These are phyloP conservation scores for Falcaria lacertinaria DNA, from an alignment of 2,888 invertebrate species.

Conservation along the genomic window DNA sequence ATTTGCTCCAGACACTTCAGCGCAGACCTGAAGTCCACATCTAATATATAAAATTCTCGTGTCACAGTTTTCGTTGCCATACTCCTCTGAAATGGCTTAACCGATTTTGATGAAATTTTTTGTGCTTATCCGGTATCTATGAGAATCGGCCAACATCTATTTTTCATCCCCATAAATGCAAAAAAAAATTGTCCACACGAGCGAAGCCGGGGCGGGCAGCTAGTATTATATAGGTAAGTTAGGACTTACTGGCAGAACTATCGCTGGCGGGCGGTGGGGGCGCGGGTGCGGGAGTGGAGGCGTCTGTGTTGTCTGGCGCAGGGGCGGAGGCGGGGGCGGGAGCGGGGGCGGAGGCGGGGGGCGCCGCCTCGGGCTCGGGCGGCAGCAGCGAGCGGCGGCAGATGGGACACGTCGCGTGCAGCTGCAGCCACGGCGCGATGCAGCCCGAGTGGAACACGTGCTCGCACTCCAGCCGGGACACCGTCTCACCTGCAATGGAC, in stretches of 20 bases:
- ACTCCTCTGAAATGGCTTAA: no score
- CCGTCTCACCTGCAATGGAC: conserved; percentile 81
- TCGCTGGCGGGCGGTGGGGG: conserved; percentile 4
- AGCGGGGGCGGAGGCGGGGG: conserved; percentile 9
- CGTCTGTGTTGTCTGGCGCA: conserved; percentile 2
- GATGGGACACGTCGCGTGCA: conserved; percentile 98
- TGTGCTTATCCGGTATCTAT: no score
- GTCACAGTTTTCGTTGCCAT: no score
- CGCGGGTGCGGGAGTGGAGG: background rate
- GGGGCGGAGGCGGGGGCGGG: conserved; percentile 9
- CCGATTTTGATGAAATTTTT: no score
- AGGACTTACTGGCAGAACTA: background rate
- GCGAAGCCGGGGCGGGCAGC: background rate
- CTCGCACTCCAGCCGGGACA: conserved; percentile 89
- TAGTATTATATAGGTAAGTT: background rate
- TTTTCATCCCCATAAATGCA: no score
- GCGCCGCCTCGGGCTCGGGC: conserved; percentile 13
- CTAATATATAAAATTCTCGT: no score
- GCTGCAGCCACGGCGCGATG: conserved; percentile 96
- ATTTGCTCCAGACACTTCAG: no score
- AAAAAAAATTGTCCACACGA: no score
- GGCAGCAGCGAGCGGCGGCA: conserved; percentile 83
- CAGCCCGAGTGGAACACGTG: conserved; percentile 96
- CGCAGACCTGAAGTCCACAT: no score
- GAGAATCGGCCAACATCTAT: no score